A percentile compares a stretch with the other conserved stretches of the same genome.
Evolutionary conservation across 1,140 invertebrate species (phyloP).

Genomic region (Pachypeltis micranthus): DNA sequence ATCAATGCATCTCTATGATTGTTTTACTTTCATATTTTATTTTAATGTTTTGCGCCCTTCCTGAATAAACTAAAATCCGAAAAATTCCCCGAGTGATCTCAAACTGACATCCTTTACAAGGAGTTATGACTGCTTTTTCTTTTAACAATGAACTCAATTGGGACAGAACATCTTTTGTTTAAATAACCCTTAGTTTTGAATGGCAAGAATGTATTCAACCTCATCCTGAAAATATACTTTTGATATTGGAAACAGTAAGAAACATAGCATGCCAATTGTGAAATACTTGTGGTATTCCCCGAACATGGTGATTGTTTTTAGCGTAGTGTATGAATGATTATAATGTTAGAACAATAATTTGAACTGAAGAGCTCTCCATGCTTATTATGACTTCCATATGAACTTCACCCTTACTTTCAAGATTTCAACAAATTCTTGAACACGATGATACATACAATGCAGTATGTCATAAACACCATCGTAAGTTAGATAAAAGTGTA

Average conservation of each 20-base stretch:
- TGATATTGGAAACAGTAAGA: background rate
- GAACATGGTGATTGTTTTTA: too few relatives aligned
- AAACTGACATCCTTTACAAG: background rate
- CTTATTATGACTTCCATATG: too few relatives aligned
- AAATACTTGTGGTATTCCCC: background rate
- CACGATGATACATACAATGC: too few relatives aligned
- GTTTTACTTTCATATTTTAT: conserved; percentile 15
- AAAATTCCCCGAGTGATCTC: conserved; percentile 7
- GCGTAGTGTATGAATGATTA: too few relatives aligned
- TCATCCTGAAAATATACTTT: background rate
- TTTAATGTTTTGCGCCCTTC: conserved; percentile 7
- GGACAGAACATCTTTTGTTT: background rate
- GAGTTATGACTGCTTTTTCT: background rate
- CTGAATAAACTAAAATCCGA: conserved; percentile 6
- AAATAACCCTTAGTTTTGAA: background rate
- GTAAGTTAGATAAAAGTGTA: too few relatives aligned
- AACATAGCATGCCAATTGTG: background rate
- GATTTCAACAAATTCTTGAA: too few relatives aligned
- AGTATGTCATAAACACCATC: too few relatives aligned
- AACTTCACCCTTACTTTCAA: too few relatives aligned
- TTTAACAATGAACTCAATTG: background rate
- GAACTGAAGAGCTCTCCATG: too few relatives aligned
- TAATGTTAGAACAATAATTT: too few relatives aligned
- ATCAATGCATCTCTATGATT: background rate
- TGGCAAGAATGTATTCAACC: background rate